Evolutionary conservation across 2,888 invertebrate species (phyloP), one percentile per base, ranked within the genome.

Genomic region (Lathronympha strigana): DNA sequence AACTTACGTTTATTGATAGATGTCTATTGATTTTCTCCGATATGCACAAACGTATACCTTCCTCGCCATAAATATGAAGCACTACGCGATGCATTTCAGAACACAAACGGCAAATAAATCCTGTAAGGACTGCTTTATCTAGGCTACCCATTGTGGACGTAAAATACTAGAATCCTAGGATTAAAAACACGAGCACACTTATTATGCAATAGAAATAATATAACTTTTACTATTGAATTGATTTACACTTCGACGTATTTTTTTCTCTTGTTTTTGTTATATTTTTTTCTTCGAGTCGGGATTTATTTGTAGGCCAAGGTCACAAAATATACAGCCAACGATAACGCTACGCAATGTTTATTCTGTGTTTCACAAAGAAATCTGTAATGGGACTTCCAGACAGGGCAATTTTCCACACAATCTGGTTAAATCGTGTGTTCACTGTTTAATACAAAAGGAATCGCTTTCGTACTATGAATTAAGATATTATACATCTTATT

Each of bases 1-100:
- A 31, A 88, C 93, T 88, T 89, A 97, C 97, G 77, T 95, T 95
- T 76, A 97, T 95, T 67, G 97, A 96, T 68, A 97, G 92, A 84
- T 96, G 95, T 77, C 94, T 94, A 87, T 95, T 95, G 76, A 97
- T 96, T 93, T 97, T 96, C 77, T 96, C 95, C 33, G 96, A 94
- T 71, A 97, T 93, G 77, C 94, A 93, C 81, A 96, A 91, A 77
- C 95, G 94, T 80, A 94, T 93, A 57, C 96, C 97, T 89, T 95
- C 95, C 75, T 95, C 95, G 43, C 96, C 96, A 82, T 96, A 97
- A 73, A 97, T 95, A 83, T 97, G 97, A 74, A 97, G 94, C 62
- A 97, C 97, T 77, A 94, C 95, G 81, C 95, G 94, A 87, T 96
- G 96, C 94, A 96, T 96, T 93, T 96, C 96, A 33, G 96, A 96